Evolutionary conservation across 2,797 vertebrate species (phyloP).

Genomic region (Pseudochirops cupreus): DNA sequence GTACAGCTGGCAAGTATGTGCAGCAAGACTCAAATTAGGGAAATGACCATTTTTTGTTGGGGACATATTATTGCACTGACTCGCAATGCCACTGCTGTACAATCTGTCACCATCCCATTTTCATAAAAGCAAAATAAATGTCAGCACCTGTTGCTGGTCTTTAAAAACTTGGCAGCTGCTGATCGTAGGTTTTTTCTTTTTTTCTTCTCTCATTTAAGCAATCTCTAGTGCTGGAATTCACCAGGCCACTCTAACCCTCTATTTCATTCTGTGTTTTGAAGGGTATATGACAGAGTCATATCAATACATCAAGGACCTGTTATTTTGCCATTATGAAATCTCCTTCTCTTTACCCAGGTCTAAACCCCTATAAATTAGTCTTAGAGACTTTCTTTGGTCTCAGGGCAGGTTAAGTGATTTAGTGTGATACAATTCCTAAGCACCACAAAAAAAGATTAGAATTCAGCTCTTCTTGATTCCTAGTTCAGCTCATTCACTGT

Average conservation of each 20-base stretch:
- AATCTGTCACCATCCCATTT: conserved; percentile 11
- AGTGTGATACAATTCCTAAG: background rate
- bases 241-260: conserved; percentile 20
- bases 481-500: background rate
- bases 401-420: background rate
- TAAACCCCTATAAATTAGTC: background rate
- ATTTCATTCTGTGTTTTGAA: conserved; percentile 7
- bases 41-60: conserved; percentile 23
- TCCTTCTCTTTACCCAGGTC: background rate
- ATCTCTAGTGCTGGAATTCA: background rate
- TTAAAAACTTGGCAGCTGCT: background rate
- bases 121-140: conserved; percentile 46
- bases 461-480: background rate
- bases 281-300: background rate
- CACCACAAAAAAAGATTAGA: background rate
- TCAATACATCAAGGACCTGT: background rate
- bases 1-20: background rate
- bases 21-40: conserved; percentile 23
- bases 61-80: background rate
- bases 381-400: background rate
- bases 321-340: background rate
- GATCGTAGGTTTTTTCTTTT: background rate
- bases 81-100: conserved; percentile 18
- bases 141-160: conserved; percentile 29
- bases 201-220: background rate